Percentiles rank a stretch among this genome's conserved stretches.
Evolutionary conservation across 2,888 invertebrate genomes (phyloP).

Genomic region (Drosophila multiciliata): DNA sequence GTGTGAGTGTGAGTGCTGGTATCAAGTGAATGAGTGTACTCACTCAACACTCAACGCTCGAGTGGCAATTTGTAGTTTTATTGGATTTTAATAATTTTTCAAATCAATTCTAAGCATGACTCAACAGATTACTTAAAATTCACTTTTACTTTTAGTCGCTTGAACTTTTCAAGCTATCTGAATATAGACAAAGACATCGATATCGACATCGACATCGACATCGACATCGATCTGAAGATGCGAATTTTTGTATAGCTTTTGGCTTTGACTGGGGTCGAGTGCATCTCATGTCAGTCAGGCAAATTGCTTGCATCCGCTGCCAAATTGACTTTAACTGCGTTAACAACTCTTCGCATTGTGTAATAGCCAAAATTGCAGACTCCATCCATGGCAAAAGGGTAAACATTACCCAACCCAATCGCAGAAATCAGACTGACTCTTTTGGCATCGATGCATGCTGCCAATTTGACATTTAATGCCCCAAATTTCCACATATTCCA

Average conservation of each 20-base stretch:
- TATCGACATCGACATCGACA: slow-evolving; percentile 8
- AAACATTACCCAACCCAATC: slow-evolving; percentile 40
- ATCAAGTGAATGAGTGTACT: slow-evolving; percentile 12
- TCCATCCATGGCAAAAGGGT: slow-evolving; percentile 24
- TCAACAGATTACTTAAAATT: slow-evolving; percentile 47
- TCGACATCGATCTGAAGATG: slow-evolving; percentile 10
- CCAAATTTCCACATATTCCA: not conserved
- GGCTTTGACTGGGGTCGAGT: slow-evolving; percentile 35
- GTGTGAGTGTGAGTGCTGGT: slow-evolving; percentile 11
- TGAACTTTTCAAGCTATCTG: slow-evolving; percentile 23
- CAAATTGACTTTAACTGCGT: slow-evolving; percentile 11
- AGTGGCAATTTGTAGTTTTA: slow-evolving; percentile 58
- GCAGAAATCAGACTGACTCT: slow-evolving; percentile 18
- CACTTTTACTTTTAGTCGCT: slow-evolving; percentile 63
- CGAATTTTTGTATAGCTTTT: slow-evolving; percentile 2
- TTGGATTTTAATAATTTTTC: slow-evolving; percentile 13
- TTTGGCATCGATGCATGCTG: slow-evolving; percentile 25
- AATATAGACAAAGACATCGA: not conserved
- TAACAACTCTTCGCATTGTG: slow-evolving; percentile 14
- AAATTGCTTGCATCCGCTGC: slow-evolving; percentile 73
- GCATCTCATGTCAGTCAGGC: slow-evolving; percentile 45
- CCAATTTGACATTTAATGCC: slow-evolving; percentile 52
- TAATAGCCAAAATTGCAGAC: slow-evolving; percentile 29
- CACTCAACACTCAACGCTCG: slow-evolving; percentile 28
- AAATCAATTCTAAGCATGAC: slow-evolving; percentile 51